Conservation (phyloP, 1,140 invertebrate genomes). For the Samia ricini region DNA sequence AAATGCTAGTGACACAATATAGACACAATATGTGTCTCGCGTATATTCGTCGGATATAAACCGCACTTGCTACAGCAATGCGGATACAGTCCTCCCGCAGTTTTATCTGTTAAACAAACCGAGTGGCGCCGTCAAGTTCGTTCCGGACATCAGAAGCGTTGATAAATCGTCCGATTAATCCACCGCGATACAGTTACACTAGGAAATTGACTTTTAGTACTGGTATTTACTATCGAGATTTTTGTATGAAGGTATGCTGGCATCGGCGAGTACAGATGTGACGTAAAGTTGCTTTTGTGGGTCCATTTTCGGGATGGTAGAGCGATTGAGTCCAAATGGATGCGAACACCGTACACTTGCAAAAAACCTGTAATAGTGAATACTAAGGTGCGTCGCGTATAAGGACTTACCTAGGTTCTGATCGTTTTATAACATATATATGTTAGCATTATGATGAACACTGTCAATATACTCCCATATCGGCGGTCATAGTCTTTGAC, state of each 20-base stretch:
- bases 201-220: slow-evolving; percentile 14
- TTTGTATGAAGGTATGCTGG: not conserved
- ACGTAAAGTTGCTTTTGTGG: too few relatives aligned
- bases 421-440: too few relatives aligned
- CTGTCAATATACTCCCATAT: too few relatives aligned
- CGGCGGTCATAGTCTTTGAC: too few relatives aligned
- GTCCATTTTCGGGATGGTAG: too few relatives aligned
- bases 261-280: too few relatives aligned
- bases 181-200: slow-evolving; percentile 8
- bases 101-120: slow-evolving; percentile 34
- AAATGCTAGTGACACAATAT: not conserved
- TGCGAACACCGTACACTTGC: too few relatives aligned
- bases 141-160: slow-evolving; percentile 26
- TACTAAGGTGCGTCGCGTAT: too few relatives aligned
- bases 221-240: not conserved
- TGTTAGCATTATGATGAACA: too few relatives aligned
- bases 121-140: slow-evolving; percentile 25
- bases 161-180: slow-evolving; percentile 40
- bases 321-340: too few relatives aligned
- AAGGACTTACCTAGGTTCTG: too few relatives aligned
- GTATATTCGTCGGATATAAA: slow-evolving; percentile 11
- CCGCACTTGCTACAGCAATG: slow-evolving; percentile 18
- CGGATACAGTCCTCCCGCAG: slow-evolving; percentile 24
- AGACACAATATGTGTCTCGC: not conserved
- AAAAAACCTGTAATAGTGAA: too few relatives aligned